Percentiles rank a stretch among this genome's conserved stretches.
phyloP scores from a whole-genome alignment of 1,140 invertebrate species.

The Luehdorfia chinensis region DNA sequence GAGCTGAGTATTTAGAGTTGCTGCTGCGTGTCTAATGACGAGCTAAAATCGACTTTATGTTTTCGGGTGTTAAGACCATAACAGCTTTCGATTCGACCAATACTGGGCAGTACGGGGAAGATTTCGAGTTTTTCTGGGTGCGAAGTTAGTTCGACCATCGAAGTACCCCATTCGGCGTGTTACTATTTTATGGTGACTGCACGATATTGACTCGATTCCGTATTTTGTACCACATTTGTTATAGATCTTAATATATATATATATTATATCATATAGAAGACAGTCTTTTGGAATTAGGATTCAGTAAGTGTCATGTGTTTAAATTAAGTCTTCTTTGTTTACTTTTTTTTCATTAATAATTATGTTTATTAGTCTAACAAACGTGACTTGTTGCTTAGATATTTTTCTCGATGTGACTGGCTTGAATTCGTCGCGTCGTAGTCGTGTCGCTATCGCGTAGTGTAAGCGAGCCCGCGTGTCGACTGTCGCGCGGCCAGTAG shows the following conservation, averaged over 20 bases:
- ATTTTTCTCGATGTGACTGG: too few species aligned
- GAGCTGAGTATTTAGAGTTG: constrained; percentile 15
- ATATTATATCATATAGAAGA: too few species aligned
- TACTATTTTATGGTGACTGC: not conserved
- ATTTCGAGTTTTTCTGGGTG: constrained; percentile 6
- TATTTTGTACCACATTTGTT: not conserved
- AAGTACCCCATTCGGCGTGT: not conserved
- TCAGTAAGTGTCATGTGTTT: too few species aligned
- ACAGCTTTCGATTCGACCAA: not conserved
- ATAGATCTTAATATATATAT: not conserved
- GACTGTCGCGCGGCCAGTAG: constrained; percentile 46
- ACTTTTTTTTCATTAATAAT: too few species aligned
- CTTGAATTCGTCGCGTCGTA: not conserved
- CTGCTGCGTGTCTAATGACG: not conserved
- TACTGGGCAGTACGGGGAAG: not conserved
- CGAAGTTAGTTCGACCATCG: constrained; percentile 1
- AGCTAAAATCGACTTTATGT: not conserved
- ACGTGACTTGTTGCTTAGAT: too few species aligned
- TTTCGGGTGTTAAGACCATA: not conserved
- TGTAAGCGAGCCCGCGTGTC: constrained; percentile 24
- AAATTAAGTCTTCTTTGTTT: not conserved
- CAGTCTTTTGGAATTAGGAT: too few species aligned
- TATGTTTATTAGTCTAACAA: too few species aligned
- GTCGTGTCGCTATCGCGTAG: constrained; percentile 10
- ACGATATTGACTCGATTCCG: not conserved